Evolutionary conservation across 2,888 invertebrate species (phyloP).

Genomic region (Drosophila crucigera): DNA sequence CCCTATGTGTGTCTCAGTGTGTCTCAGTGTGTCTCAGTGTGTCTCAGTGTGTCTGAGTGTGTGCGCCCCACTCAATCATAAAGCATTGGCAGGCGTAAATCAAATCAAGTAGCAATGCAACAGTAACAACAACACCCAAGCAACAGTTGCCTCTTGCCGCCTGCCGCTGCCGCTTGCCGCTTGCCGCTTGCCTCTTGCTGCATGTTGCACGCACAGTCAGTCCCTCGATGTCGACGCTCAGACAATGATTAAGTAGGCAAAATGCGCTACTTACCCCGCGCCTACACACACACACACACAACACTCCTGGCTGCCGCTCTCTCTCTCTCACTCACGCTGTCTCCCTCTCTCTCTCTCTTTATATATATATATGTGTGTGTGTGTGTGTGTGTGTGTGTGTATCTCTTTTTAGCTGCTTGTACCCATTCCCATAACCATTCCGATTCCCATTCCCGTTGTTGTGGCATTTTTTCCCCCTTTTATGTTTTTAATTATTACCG

Average conservation of each 20-base stretch:
- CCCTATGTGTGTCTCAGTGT: background rate
- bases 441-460: slow-evolving; percentile 55
- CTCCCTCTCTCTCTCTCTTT: background rate
- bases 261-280: slow-evolving; percentile 59
- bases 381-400: background rate
- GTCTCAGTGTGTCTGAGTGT: slow-evolving; percentile 19
- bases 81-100: slow-evolving; percentile 81
- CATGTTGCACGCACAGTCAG: slow-evolving; percentile 73
- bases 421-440: slow-evolving; percentile 46
- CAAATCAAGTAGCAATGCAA: slow-evolving; percentile 76
- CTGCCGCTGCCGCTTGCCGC: slow-evolving; percentile 26
- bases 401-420: slow-evolving; percentile 21
- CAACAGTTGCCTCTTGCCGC: slow-evolving; percentile 29
- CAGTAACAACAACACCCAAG: slow-evolving; percentile 31
- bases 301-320: slow-evolving; percentile 9
- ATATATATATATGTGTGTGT: accelerated
- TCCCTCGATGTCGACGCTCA: slow-evolving; percentile 55
- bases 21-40: background rate
- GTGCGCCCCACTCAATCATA: slow-evolving; percentile 76
- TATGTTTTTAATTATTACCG: slow-evolving; percentile 79
- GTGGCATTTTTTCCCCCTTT: slow-evolving; percentile 64
- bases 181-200: slow-evolving; percentile 54
- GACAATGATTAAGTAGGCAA: slow-evolving; percentile 80
- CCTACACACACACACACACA: slow-evolving; percentile 19
- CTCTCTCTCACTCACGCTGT: background rate